phyloP scores from a whole-genome alignment of 23 tunicate genomes.

The Ciona savignyi region DNA sequence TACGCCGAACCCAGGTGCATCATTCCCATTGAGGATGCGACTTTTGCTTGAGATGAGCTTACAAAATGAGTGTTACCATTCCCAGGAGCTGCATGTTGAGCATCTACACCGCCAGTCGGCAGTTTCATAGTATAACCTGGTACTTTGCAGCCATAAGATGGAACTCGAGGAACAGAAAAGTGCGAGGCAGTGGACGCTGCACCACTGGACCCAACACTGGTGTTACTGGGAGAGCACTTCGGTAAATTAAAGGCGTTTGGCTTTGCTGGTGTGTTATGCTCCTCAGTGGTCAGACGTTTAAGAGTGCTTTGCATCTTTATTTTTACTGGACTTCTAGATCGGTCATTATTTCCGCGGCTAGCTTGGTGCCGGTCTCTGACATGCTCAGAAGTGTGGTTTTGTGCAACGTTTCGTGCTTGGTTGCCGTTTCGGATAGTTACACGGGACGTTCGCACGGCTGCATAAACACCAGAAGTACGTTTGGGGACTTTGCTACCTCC shows the following conservation, averaged over 20 bases:
- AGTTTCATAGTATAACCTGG: conserved; percentile 14
- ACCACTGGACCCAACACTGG: conserved; percentile 12
- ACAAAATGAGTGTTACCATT: conserved; percentile 47
- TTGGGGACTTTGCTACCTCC: conserved; percentile 1
- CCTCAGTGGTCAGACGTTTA: conserved; percentile 59
- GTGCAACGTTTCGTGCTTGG: neutral
- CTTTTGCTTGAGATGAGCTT: conserved; percentile 87
- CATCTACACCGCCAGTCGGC: conserved; percentile 10
- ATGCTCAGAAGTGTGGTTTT: conserved; percentile 6
- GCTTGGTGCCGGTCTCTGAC: neutral
- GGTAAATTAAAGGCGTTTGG: conserved; percentile 78
- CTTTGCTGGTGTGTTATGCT: conserved; percentile 39
- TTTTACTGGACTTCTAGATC: conserved; percentile 58
- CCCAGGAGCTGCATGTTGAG: conserved; percentile 4
- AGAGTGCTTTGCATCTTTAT: conserved; percentile 74
- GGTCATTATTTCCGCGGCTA: conserved; percentile 7
- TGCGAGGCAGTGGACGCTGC: conserved; percentile 14
- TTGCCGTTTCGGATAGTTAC: conserved; percentile 7
- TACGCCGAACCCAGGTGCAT: conserved; percentile 41
- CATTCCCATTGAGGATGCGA: conserved; percentile 88
- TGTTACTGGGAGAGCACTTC: conserved; percentile 28
- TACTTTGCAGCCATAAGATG: conserved; percentile 1
- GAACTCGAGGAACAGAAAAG: neutral
- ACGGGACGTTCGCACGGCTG: conserved; percentile 10
- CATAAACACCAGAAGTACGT: conserved; percentile 21